Evolutionary conservation across 64 coral and sea anemone genomes (phyloP).

Genomic region (Dendronephthya gigantea): DNA sequence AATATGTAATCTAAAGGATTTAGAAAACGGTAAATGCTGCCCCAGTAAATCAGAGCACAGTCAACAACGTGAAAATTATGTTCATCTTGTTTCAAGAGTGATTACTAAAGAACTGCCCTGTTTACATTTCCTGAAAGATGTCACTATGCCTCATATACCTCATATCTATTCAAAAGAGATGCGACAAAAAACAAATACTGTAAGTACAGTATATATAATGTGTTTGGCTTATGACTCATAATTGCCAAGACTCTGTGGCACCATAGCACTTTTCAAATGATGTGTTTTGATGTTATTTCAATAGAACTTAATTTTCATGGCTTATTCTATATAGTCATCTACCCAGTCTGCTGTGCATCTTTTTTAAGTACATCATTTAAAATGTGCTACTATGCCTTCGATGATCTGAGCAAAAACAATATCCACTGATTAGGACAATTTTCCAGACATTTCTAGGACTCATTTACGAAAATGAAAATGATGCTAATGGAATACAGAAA

Average conservation of each 20-base stretch:
- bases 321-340: too few relatives aligned
- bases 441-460: background rate
- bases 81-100: background rate
- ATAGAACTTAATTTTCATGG: too few relatives aligned
- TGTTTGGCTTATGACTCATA: background rate
- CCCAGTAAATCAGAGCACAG: conserved; percentile 4
- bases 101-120: background rate
- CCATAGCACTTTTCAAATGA: background rate
- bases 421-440: background rate
- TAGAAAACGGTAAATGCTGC: conserved; percentile 12
- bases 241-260: background rate
- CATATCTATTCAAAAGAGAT: background rate
- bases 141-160: background rate
- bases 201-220: background rate
- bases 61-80: conserved; percentile 11
- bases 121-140: conserved; percentile 2
- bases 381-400: background rate
- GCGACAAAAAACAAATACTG: background rate
- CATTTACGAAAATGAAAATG: conserved; percentile 23
- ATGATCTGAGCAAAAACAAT: background rate
- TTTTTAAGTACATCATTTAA: background rate
- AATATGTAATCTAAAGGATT: background rate
- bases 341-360: background rate
- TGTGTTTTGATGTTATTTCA: too few relatives aligned
- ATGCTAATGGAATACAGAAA: background rate